Percentiles rank a stretch among this genome's conserved stretches.
phyloP scores from a whole-genome alignment of 2,888 invertebrate species.

The Notodonta ziczac region DNA sequence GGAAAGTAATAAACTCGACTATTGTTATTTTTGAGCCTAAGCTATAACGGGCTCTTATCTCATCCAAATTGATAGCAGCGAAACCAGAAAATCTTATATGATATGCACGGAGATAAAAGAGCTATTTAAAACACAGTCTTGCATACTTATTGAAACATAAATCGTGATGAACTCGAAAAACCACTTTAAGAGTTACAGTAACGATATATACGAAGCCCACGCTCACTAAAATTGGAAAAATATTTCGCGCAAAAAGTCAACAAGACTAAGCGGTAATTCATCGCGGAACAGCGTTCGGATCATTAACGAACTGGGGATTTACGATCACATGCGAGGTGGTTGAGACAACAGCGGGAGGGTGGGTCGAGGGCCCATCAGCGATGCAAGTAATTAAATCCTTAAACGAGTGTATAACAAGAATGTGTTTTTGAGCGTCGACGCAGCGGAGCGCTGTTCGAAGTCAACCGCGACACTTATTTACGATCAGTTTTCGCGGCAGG shows the following conservation, averaged over 20 bases:
- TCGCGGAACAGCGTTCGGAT: conserved; percentile 69
- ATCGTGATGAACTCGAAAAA: conserved; percentile 73
- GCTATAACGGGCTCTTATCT: conserved; percentile 28
- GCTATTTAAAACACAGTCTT: conserved; percentile 63
- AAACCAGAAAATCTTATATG: conserved; percentile 53
- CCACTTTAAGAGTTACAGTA: conserved; percentile 73
- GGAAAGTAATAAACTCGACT: conserved; percentile 7
- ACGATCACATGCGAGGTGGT: conserved; percentile 72
- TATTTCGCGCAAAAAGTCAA: conserved; percentile 72
- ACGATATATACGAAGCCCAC: conserved; percentile 72
- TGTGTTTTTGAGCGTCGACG: conserved; percentile 69
- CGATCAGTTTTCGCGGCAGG: conserved; percentile 82
- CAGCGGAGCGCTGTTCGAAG: conserved; percentile 55
- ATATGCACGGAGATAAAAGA: conserved; percentile 56
- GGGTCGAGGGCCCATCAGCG: conserved; percentile 58
- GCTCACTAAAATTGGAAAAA: conserved; percentile 68
- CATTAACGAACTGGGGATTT: conserved; percentile 79
- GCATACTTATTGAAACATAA: conserved; percentile 72
- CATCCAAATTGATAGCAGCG: conserved; percentile 43
- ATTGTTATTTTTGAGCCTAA: conserved; percentile 14
- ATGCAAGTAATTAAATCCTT: conserved; percentile 81
- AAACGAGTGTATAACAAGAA: conserved; percentile 82
- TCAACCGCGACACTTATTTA: conserved; percentile 77
- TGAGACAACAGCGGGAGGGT: conserved; percentile 36
- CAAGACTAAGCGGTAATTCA: conserved; percentile 76